Evolutionary conservation across 2,888 invertebrate species (phyloP).

Genomic region (Eustalomyia histrio): DNA sequence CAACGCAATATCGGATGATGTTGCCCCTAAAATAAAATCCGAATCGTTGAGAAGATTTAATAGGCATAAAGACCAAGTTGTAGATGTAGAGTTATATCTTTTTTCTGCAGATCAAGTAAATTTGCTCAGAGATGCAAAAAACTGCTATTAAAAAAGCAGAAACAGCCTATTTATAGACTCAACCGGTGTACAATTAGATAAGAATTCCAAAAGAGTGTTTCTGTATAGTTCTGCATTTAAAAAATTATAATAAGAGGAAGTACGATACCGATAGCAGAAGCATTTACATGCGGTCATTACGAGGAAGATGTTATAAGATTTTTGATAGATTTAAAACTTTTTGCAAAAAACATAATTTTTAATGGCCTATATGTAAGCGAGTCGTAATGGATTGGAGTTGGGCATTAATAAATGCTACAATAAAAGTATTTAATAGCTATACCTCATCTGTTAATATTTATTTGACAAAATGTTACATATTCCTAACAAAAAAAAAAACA

Average conservation of each 20-base stretch:
- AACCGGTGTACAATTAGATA: neutral
- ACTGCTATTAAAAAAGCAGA: constrained; percentile 1
- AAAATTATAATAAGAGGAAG: constrained; percentile 9
- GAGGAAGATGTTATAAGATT: constrained; percentile 2
- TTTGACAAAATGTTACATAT: too few relatives aligned
- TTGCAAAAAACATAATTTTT: neutral
- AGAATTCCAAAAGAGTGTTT: neutral
- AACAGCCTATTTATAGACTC: neutral
- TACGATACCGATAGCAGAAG: constrained; percentile 22
- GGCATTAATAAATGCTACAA: neutral
- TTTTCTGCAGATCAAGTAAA: neutral
- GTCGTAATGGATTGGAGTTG: constrained; percentile 9
- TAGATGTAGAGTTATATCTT: constrained; percentile 4
- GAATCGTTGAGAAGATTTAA: neutral
- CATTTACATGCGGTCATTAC: constrained; percentile 10
- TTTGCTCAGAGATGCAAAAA: neutral
- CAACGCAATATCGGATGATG: neutral
- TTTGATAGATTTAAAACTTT: neutral
- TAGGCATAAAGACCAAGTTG: neutral
- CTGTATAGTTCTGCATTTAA: neutral
- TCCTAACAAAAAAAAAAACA: too few relatives aligned
- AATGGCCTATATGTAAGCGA: neutral
- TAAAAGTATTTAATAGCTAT: constrained; percentile 12
- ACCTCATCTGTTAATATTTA: too few relatives aligned
- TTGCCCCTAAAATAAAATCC: constrained; percentile 2